Base-by-base conservation (phyloP, 2,888 invertebrate genomes). In the Drosophila hamatofila region DNA sequence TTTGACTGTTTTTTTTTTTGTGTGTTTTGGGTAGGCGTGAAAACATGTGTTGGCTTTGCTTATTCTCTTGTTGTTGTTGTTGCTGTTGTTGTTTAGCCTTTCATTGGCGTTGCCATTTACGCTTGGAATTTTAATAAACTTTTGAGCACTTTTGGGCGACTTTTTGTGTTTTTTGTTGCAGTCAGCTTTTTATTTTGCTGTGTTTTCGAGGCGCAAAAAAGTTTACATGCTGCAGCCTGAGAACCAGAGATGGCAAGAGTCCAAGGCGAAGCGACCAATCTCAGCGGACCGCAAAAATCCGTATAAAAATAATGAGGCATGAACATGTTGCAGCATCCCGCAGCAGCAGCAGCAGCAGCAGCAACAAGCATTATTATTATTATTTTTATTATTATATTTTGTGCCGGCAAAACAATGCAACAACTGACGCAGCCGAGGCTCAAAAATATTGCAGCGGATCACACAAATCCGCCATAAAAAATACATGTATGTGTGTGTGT, bases 401-500 rank as follows among this genome's bases (percentile, higher is more conserved):
- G 42, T 70, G 67, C 57, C 68, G 67, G 75, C 77, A 72, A 78
- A 83, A 88, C 89, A 89, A 87, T 87, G 83, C 86, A 78, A 73
- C 86, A 78, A 73, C 71, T 68, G 80, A 71, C 78, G 71, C 68
- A 56, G 73, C 33, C 57, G 56, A 72, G 72, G 77, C 84, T 78
- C 78, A 85, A 80, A 80, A 87, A 83, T 77, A 89, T 84, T 89
- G 90, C 90, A 91, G 82, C 88, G 89, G 90, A 91, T 91, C 91
- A 91, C 88, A 91, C 89, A 91, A 91, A 91, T 91, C 90, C 88
- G 84, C 90, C 89, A 90, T 91, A 91, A 91, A 91, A 83, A 81
- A 56, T 35, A 56, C 56, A 72, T 67, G 68, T 25, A 75, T 61
- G 69, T 41, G 57, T 52, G 41, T 23, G 46, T n/a, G 23, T 51